These are phyloP conservation scores for Paramisgurnus dabryanus DNA, from an alignment of 2,113 vertebrate species.

Conservation along the genomic window DNA sequence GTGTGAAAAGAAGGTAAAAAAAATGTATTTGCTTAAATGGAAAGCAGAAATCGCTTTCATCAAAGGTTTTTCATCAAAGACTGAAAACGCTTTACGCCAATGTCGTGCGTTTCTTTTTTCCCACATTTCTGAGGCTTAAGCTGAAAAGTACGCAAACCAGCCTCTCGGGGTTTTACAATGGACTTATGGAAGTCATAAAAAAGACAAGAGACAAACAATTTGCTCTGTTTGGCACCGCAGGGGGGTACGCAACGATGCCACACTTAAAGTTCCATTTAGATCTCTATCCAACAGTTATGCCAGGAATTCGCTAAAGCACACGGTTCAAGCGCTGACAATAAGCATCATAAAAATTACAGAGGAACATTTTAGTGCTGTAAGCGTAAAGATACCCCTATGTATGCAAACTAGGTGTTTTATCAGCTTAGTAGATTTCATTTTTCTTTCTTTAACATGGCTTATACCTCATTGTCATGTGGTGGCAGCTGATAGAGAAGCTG, in stretches of 20 bases:
- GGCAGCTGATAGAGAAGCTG: conserved; percentile 96
- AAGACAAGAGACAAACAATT: conserved; percentile 26
- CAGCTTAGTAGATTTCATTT: neutral
- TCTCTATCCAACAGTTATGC: conserved; percentile 59
- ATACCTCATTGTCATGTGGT: conserved; percentile 95
- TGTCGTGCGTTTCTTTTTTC: neutral
- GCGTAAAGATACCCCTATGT: conserved; percentile 47
- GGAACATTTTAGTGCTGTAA: conserved; percentile 51
- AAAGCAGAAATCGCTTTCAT: neutral
- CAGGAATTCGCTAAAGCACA: conserved; percentile 62
- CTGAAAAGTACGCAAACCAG: conserved; percentile 16
- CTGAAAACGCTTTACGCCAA: neutral
- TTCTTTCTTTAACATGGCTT: neutral
- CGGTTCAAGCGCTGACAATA: conserved; percentile 58
- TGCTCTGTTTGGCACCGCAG: conserved; percentile 10
- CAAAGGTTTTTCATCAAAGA: neutral
- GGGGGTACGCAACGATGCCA: conserved; percentile 23
- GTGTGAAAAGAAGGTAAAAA: conserved; percentile 30
- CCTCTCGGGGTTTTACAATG: conserved; percentile 22
- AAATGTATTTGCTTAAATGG: conserved; percentile 15
- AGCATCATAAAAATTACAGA: conserved; percentile 65
- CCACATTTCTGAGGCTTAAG: neutral
- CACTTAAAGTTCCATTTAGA: conserved; percentile 2
- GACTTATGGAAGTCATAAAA: conserved; percentile 16
- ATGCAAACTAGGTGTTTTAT: conserved; percentile 59